These are phyloP conservation scores for Eupleurogrammus muticus DNA, from an alignment of 2,797 vertebrate genomes.

Conservation along the genomic window DNA sequence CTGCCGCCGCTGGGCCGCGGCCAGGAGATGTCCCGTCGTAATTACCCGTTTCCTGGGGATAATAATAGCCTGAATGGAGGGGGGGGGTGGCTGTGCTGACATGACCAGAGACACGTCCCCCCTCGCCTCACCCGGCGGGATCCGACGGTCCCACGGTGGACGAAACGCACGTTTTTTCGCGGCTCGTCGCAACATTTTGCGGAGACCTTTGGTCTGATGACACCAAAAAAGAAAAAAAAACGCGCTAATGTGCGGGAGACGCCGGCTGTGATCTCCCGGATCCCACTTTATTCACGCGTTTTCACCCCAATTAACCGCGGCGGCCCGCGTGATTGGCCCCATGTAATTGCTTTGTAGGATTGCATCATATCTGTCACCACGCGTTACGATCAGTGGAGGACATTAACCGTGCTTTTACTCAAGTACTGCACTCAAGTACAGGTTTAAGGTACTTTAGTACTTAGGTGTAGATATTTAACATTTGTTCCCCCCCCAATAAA, in stretches of 20 bases:
- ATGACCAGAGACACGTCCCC: constrained; percentile 71
- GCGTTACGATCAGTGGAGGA: constrained; percentile 21
- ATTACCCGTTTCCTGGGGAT: constrained; percentile 71
- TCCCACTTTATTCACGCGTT: too few species aligned
- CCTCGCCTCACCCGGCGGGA: constrained; percentile 8
- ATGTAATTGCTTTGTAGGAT: constrained; percentile 61
- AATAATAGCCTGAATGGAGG: constrained; percentile 66
- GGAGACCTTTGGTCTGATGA: constrained; percentile 18
- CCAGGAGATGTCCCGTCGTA: constrained; percentile 64
- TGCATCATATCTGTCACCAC: constrained; percentile 74
- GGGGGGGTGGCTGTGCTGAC: constrained; percentile 58
- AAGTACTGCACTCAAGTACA: neutral
- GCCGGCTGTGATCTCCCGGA: too few species aligned
- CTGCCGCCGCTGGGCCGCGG: constrained; percentile 29
- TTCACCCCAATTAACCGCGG: too few species aligned
- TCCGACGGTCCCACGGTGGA: constrained; percentile 32
- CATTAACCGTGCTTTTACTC: neutral
- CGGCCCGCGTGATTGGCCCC: constrained; percentile 24
- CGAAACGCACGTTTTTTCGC: constrained; percentile 46
- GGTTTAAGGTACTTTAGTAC: too few species aligned
- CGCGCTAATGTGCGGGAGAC: too few species aligned
- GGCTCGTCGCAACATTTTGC: constrained; percentile 6
- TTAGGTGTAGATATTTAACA: neutral
- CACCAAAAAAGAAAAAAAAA: too few species aligned
- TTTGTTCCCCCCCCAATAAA: too few species aligned